Conservation (phyloP, 1,140 invertebrate species). For the Idris sp. region DNA sequence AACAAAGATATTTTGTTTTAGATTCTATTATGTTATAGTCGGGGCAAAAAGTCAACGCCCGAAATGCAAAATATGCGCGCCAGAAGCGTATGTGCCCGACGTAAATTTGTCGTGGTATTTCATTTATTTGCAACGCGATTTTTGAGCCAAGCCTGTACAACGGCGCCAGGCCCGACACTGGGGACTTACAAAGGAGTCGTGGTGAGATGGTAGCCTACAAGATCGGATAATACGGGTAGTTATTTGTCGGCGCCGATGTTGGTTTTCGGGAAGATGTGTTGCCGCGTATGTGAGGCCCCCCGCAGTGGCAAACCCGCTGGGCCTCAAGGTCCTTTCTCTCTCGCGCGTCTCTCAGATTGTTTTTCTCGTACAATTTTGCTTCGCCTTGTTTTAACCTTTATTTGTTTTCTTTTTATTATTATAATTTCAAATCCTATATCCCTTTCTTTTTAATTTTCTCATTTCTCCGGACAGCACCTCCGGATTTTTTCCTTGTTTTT, state of each 20-base stretch:
- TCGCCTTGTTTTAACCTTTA: conserved; percentile 23
- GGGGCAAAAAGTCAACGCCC: conserved; percentile 39
- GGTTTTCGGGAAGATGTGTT: conserved; percentile 74
- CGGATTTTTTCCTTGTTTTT: conserved; percentile 13
- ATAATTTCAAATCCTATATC: conserved; percentile 41
- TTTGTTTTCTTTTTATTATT: too few species aligned
- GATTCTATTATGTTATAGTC: too few species aligned
- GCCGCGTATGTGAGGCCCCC: conserved; percentile 71
- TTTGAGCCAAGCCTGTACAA: conserved; percentile 46
- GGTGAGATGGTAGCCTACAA: conserved; percentile 77
- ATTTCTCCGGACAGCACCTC: conserved; percentile 23
- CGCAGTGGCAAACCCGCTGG: conserved; percentile 71
- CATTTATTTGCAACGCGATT: conserved; percentile 57
- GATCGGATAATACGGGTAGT: conserved; percentile 78
- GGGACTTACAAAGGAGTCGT: conserved; percentile 73
- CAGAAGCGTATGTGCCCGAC: conserved; percentile 27
- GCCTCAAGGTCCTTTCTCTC: conserved; percentile 59
- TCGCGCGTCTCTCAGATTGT: conserved; percentile 46
- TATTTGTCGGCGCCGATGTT: conserved; percentile 79
- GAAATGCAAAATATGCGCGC: conserved; percentile 44
- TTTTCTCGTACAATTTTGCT: conserved; percentile 40
- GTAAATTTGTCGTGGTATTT: conserved; percentile 56
- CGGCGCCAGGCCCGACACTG: conserved; percentile 69
- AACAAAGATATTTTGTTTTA: too few species aligned
- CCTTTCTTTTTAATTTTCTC: conserved; percentile 45